phyloP scores from a whole-genome alignment of 53 echinoderm and acorn worm species.

The Hippasteria phrygiana region DNA sequence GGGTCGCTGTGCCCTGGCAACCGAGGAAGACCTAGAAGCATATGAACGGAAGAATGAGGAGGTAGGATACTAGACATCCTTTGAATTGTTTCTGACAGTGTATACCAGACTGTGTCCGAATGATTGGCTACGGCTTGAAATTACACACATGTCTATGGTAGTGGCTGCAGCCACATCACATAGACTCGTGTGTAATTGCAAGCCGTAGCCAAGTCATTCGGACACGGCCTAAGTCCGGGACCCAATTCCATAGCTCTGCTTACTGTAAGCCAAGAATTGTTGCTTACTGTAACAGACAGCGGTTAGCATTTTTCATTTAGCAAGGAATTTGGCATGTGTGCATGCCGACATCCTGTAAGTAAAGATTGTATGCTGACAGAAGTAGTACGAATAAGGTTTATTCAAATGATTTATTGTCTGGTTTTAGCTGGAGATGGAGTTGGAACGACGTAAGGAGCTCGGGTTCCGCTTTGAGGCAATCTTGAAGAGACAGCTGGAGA shows the following conservation, averaged over 20 bases:
- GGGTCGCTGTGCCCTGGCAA: constrained; percentile 91
- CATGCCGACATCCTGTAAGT: no score
- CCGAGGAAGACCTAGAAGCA: constrained; percentile 86
- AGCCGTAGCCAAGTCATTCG: background rate
- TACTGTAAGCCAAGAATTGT: no score
- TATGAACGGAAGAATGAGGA: constrained; percentile 90
- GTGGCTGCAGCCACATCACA: no score
- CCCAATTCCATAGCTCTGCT: no score
- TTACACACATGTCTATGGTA: background rate
- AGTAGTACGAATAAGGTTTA: no score
- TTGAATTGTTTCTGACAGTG: background rate
- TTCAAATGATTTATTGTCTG: background rate
- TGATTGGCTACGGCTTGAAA: background rate
- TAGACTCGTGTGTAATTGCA: background rate
- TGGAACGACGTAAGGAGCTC: constrained; percentile 93
- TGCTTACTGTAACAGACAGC: no score
- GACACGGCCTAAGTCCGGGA: background rate
- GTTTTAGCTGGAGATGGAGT: constrained; percentile 87
- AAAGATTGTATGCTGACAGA: no score
- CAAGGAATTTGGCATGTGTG: no score
- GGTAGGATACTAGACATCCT: constrained; percentile 54
- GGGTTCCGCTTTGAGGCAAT: constrained; percentile 90
- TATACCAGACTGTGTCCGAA: background rate
- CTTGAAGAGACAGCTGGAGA: constrained; percentile 83
- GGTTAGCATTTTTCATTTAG: no score